phyloP scores from a whole-genome alignment of 2,113 vertebrate genomes.

The Lepisosteus osseus region DNA sequence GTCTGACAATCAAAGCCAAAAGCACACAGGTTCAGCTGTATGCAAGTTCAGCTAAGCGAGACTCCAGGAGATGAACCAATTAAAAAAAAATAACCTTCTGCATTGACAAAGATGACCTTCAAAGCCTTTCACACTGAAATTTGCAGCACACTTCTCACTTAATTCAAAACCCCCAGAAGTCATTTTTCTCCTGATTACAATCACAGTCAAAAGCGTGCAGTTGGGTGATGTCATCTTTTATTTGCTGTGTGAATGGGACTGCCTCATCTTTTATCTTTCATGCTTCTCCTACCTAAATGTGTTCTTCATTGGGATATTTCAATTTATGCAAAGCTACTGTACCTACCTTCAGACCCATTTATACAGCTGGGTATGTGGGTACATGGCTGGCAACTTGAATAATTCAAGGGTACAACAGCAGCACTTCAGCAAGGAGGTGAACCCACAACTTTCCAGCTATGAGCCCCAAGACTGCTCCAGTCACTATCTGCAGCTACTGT shows the following conservation, averaged over 20 bases:
- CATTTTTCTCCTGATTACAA: conserved; percentile 28
- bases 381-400: too few species aligned
- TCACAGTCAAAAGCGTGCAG: conserved; percentile 9
- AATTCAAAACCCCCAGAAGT: conserved; percentile 20
- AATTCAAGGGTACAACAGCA: too few species aligned
- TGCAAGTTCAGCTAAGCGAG: background rate
- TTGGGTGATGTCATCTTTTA: conserved; percentile 14
- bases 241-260: background rate
- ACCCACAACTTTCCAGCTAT: too few species aligned
- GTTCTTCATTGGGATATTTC: too few species aligned
- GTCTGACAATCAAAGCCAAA: background rate
- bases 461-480: too few species aligned
- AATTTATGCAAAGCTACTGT: too few species aligned
- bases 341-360: too few species aligned
- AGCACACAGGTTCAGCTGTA: background rate
- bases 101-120: conserved; percentile 40
- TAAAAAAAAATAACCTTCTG: conserved; percentile 22
- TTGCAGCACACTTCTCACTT: conserved; percentile 3
- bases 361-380: too few species aligned
- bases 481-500: too few species aligned
- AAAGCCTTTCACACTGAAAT: background rate
- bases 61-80: conserved; percentile 13
- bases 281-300: too few species aligned
- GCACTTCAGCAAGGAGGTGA: too few species aligned
- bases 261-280: too few species aligned